Conservation (phyloP, 1,140 invertebrate genomes). For the Charaxes varanes region DNA sequence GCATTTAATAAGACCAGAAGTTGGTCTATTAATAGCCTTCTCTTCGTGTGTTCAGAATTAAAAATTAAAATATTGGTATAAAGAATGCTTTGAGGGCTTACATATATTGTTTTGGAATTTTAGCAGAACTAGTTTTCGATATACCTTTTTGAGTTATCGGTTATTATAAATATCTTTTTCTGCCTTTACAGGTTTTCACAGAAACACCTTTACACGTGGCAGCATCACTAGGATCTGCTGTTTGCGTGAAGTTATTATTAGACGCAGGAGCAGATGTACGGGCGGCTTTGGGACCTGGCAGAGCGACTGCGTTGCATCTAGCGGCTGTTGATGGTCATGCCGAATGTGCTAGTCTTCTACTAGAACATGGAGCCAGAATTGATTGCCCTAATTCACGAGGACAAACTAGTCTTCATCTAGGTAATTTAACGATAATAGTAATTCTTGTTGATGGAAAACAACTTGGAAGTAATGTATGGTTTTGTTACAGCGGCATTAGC, state of each 20-base stretch:
- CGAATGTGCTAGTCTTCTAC: slow-evolving; percentile 80
- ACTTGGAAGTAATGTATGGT: too few species aligned
- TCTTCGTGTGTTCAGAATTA: too few species aligned
- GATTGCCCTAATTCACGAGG: slow-evolving; percentile 80
- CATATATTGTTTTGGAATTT: too few species aligned
- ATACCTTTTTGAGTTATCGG: too few species aligned
- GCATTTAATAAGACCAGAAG: too few species aligned
- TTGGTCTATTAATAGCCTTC: too few species aligned
- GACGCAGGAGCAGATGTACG: slow-evolving; percentile 84
- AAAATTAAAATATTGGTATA: too few species aligned
- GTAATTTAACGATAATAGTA: slow-evolving; percentile 28
- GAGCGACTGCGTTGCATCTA: slow-evolving; percentile 85
- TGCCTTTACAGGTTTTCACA: slow-evolving; percentile 78
- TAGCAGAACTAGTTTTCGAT: too few species aligned
- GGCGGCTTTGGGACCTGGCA: slow-evolving; percentile 79
- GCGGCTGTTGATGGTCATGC: slow-evolving; percentile 87
- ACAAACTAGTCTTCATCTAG: slow-evolving; percentile 85
- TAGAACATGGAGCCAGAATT: slow-evolving; percentile 82
- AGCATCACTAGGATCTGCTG: slow-evolving; percentile 80
- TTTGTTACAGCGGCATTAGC: slow-evolving; percentile 78
- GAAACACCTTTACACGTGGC: slow-evolving; percentile 90
- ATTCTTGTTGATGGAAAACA: too few species aligned
- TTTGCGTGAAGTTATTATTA: slow-evolving; percentile 81
- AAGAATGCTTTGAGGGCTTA: too few species aligned
- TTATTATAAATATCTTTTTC: not conserved